A percentile compares a stretch with the other conserved stretches of the same genome.
phyloP scores from a whole-genome alignment of 2,113 vertebrate species.

The Oncorhynchus keta region DNA sequence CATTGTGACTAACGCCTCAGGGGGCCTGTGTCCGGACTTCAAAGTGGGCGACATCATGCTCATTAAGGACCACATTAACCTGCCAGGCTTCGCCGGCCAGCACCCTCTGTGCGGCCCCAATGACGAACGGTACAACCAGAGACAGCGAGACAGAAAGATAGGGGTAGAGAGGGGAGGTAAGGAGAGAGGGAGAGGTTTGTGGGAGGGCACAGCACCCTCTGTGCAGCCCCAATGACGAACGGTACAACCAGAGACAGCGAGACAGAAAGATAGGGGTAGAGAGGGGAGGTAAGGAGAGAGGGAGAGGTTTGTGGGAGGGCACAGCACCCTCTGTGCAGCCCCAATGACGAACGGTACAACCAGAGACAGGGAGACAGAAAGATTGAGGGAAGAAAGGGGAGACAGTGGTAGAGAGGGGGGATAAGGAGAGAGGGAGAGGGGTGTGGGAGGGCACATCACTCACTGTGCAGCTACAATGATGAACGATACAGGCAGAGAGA shows the following conservation, averaged over 20 bases:
- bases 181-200: neutral
- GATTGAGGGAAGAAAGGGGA: neutral
- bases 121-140: constrained; percentile 64
- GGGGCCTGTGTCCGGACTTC: constrained; percentile 66
- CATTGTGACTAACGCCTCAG: constrained; percentile 79
- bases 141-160: neutral
- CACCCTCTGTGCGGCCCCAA: constrained; percentile 75
- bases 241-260: constrained; percentile 46
- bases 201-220: constrained; percentile 63
- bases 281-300: neutral
- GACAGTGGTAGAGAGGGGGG: neutral
- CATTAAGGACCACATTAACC: constrained; percentile 79
- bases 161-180: neutral
- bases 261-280: neutral
- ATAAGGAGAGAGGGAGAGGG: neutral
- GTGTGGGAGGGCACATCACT: neutral
- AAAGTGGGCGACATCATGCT: constrained; percentile 78
- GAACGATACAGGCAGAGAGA: neutral
- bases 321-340: constrained; percentile 72
- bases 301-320: neutral
- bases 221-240: constrained; percentile 72
- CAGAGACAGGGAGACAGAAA: neutral
- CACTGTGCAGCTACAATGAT: neutral
- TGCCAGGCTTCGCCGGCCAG: constrained; percentile 75
- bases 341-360: constrained; percentile 71